A percentile compares a stretch with the other conserved stretches of the same genome.
phyloP scores from a whole-genome alignment of 1,140 invertebrate species.

The Cecropterus lyciades region DNA sequence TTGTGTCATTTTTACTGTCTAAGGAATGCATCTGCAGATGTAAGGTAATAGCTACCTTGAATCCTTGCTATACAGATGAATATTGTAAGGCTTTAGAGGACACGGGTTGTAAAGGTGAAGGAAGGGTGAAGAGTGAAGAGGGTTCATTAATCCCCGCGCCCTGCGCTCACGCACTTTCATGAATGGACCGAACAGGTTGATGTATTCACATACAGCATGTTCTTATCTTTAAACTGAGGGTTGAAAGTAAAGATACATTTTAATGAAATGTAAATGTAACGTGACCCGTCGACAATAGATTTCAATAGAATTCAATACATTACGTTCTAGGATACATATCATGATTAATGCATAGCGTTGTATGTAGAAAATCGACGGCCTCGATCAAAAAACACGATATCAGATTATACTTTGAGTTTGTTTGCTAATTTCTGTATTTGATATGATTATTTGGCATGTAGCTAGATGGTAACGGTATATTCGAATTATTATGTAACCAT shows the following conservation, averaged over 20 bases:
- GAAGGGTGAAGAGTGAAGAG: slow-evolving; percentile 63
- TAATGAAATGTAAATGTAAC: slow-evolving; percentile 5
- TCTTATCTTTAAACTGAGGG: slow-evolving; percentile 9
- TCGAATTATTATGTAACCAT: not conserved
- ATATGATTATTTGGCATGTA: not conserved
- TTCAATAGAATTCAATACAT: slow-evolving; percentile 4
- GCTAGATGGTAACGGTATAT: slow-evolving; percentile 1
- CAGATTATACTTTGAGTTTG: slow-evolving; percentile 1
- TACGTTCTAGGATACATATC: not conserved
- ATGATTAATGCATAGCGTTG: slow-evolving; percentile 8
- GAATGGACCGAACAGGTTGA: slow-evolving; percentile 83
- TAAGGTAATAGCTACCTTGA: slow-evolving; percentile 43
- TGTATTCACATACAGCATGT: slow-evolving; percentile 72
- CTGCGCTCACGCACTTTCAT: slow-evolving; percentile 83
- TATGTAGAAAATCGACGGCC: slow-evolving; percentile 7
- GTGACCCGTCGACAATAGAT: slow-evolving; percentile 5
- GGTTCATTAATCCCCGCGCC: slow-evolving; percentile 83
- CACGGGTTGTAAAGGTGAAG: slow-evolving; percentile 61
- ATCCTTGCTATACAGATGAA: slow-evolving; percentile 39
- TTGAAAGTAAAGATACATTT: not conserved
- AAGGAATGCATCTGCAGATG: slow-evolving; percentile 29
- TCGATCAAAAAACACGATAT: slow-evolving; percentile 11
- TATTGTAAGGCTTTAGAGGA: slow-evolving; percentile 36
- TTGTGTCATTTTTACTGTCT: slow-evolving; percentile 24
- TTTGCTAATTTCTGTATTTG: slow-evolving; percentile 14